A percentile compares a stretch with the other conserved stretches of the same genome.
phyloP scores from a whole-genome alignment of 2,888 invertebrate genomes.

The Empis livida region DNA sequence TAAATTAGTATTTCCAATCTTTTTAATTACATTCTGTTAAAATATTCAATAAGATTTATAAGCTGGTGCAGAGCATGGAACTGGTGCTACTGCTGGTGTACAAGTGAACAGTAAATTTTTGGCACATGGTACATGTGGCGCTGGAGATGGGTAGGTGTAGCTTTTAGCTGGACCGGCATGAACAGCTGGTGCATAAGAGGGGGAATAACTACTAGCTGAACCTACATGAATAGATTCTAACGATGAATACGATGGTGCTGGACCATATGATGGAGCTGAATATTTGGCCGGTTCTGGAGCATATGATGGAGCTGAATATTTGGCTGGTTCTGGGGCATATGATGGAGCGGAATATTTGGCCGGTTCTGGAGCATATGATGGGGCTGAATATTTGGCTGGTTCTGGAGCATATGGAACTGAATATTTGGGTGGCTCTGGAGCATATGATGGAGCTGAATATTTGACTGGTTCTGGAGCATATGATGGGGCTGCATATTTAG shows the following conservation, averaged over 20 bases:
- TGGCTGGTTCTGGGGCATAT: background rate
- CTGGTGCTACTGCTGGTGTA: background rate
- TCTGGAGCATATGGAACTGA: conserved; percentile 1
- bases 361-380: background rate
- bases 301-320: background rate
- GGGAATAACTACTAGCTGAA: conserved; percentile 1
- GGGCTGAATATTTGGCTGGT: too few relatives aligned
- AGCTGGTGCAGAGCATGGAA: background rate
- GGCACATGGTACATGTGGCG: background rate
- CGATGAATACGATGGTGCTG: background rate
- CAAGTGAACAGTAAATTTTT: background rate
- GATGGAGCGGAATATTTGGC: background rate
- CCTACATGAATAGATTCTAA: conserved; percentile 3
- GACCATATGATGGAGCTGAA: background rate
- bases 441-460: conserved; percentile 6
- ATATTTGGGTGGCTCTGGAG: conserved; percentile 3
- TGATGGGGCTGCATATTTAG: conserved; percentile 10
- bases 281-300: background rate
- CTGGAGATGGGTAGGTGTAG: too few relatives aligned
- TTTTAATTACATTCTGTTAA: too few relatives aligned
- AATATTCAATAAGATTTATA: too few relatives aligned
- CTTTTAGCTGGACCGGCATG: too few relatives aligned
- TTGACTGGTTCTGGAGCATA: conserved; percentile 8
- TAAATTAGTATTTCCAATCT: too few relatives aligned
- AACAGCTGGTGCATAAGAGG: conserved; percentile 14